Conservation (phyloP, 2,113 vertebrate species). For the Laterallus jamaicensis region DNA sequence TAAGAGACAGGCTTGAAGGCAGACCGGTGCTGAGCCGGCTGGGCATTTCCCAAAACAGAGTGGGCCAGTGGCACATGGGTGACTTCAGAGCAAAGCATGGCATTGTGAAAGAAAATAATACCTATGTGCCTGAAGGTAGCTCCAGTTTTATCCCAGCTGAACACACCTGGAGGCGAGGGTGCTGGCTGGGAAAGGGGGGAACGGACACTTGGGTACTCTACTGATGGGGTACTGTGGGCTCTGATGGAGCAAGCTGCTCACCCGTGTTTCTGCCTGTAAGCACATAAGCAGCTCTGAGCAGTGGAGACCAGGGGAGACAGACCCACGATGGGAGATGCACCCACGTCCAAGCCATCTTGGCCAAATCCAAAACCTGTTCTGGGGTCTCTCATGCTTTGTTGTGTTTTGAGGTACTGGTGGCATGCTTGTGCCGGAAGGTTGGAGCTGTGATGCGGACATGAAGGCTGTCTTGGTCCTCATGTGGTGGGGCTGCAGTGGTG, state of each 20-base stretch:
- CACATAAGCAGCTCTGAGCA: neutral
- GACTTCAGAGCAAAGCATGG: neutral
- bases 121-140: neutral
- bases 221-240: neutral
- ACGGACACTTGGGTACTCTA: neutral
- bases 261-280: neutral
- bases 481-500: accelerated
- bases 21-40: neutral
- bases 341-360: accelerated
- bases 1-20: neutral
- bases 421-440: neutral
- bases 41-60: neutral
- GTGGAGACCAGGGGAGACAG: neutral
- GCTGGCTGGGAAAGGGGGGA: neutral
- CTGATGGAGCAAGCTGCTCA: slow-evolving; percentile 21
- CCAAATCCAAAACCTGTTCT: accelerated
- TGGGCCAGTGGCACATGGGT: neutral
- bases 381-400: accelerated
- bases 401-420: neutral
- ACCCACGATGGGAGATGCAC: neutral
- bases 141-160: neutral
- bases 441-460: neutral
- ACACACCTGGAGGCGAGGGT: neutral
- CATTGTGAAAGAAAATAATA: neutral
- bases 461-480: accelerated